Conservation (phyloP, 2,888 invertebrate genomes). For the Shargacucullia verbasci region DNA sequence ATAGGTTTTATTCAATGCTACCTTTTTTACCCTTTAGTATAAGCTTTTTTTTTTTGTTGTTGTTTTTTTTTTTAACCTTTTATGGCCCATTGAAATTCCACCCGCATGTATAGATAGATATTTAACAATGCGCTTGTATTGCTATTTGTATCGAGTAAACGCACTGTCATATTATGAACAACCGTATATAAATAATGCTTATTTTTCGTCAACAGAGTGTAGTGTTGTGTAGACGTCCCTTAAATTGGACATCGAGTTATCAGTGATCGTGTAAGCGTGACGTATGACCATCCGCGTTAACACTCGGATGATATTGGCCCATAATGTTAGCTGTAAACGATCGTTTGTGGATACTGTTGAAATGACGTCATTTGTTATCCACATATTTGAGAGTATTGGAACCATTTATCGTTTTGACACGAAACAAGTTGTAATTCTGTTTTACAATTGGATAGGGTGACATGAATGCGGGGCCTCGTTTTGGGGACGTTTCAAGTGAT, state of each 20-base stretch:
- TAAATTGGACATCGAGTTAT: slow-evolving; percentile 32
- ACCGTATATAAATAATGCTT: too few relatives aligned
- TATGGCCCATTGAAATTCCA: too few relatives aligned
- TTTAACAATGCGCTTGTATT: too few relatives aligned
- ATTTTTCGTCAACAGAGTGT: too few relatives aligned
- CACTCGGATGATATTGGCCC: slow-evolving; percentile 64
- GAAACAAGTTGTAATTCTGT: slow-evolving; percentile 48
- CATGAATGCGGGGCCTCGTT: slow-evolving; percentile 2
- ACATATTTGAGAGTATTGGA: slow-evolving; percentile 66
- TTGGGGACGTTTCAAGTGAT: slow-evolving; percentile 3
- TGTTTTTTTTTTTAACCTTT: too few relatives aligned
- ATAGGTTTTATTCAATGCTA: too few relatives aligned
- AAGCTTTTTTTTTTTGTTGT: too few relatives aligned
- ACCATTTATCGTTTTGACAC: slow-evolving; percentile 61
- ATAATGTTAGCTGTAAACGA: slow-evolving; percentile 67
- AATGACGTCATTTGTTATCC: slow-evolving; percentile 69
- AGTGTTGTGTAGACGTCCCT: slow-evolving; percentile 4
- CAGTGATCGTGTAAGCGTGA: slow-evolving; percentile 59
- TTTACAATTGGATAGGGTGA: slow-evolving; percentile 16
- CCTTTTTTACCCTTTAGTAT: too few relatives aligned
- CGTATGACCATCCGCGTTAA: slow-evolving; percentile 57
- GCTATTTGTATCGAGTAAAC: too few relatives aligned
- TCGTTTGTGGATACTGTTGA: slow-evolving; percentile 63
- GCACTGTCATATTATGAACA: too few relatives aligned
- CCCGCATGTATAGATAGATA: too few relatives aligned